These are phyloP conservation scores for Notothenia coriiceps DNA, from an alignment of 2,113 vertebrate genomes.

Conservation along the genomic window DNA sequence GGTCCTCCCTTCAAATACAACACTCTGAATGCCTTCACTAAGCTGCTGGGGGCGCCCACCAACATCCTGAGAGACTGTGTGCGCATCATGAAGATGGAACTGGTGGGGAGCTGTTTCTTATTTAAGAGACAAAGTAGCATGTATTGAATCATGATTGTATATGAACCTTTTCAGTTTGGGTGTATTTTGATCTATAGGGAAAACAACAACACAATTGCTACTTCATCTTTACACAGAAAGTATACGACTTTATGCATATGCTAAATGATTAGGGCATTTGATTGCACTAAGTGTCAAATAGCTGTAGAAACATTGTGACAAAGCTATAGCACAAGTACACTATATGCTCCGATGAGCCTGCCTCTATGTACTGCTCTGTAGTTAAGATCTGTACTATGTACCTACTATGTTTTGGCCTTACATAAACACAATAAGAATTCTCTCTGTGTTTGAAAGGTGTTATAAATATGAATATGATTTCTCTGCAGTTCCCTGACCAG, in stretches of 20 bases:
- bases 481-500: constrained; percentile 94
- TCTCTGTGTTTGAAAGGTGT: not conserved
- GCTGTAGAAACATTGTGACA: not conserved
- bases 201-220: not conserved
- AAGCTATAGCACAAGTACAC: not conserved
- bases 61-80: constrained; percentile 98
- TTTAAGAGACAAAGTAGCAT: not conserved
- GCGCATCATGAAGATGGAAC: constrained; percentile 98
- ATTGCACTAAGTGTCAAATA: not conserved
- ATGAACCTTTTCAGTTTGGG: not conserved
- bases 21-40: constrained; percentile 98
- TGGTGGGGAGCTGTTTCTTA: constrained; percentile 85
- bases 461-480: not conserved
- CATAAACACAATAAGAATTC: not conserved
- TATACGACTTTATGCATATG: not conserved
- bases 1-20: constrained; percentile 99
- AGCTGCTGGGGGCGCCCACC: constrained; percentile 94
- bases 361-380: not conserved
- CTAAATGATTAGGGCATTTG: not conserved
- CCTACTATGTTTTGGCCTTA: not conserved
- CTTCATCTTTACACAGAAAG: not conserved
- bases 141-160: not conserved
- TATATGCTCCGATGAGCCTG: not conserved
- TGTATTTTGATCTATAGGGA: not conserved
- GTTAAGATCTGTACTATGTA: not conserved